Evolutionary conservation across 2,797 vertebrate genomes (phyloP).

Genomic region (Danio jaintianensis): DNA sequence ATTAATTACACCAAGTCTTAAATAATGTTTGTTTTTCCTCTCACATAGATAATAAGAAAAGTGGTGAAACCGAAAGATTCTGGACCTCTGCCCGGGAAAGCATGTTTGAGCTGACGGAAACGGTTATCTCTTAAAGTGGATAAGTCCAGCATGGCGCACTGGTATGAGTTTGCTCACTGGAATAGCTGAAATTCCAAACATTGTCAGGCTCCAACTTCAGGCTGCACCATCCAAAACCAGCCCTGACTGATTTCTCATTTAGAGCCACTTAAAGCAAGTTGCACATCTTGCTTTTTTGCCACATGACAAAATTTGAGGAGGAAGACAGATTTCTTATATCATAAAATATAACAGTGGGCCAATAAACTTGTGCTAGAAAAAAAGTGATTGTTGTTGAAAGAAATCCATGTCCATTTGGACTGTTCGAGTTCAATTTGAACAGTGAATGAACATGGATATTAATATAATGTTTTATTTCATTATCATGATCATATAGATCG

Average conservation of each 20-base stretch:
- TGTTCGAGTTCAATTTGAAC: too few relatives aligned
- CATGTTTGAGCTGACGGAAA: conserved; percentile 33
- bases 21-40: conserved; percentile 20
- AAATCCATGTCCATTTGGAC: too few relatives aligned
- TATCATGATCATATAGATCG: too few relatives aligned
- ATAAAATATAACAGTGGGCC: not conserved
- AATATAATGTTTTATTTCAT: too few relatives aligned
- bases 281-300: not conserved
- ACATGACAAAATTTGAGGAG: not conserved
- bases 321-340: not conserved
- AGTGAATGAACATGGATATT: too few relatives aligned
- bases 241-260: not conserved
- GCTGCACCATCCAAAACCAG: not conserved
- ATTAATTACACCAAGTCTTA: conserved; percentile 22
- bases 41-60: conserved; percentile 9
- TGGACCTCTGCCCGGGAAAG: conserved; percentile 39
- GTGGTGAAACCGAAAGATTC: conserved; percentile 25
- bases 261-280: not conserved
- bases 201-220: not conserved
- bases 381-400: not conserved
- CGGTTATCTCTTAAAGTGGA: conserved; percentile 46
- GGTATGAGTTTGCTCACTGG: conserved; percentile 41
- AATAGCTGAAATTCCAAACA: conserved; percentile 70
- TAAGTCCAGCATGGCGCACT: conserved; percentile 36
- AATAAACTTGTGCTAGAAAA: not conserved